Conservation (phyloP, 2,113 vertebrate genomes). For the Hemiprocne comata region DNA sequence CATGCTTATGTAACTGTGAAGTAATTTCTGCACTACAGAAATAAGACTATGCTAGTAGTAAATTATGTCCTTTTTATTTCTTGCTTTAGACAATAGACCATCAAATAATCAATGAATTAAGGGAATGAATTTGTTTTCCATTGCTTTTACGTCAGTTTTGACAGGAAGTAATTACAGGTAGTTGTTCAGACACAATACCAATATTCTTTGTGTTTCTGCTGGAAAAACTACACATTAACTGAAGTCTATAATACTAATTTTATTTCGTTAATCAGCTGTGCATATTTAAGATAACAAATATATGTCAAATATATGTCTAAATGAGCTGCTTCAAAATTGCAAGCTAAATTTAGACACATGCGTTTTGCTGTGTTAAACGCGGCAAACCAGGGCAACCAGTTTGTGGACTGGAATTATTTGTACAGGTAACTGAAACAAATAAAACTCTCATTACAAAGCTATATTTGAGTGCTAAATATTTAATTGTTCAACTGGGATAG, state of each 20-base stretch:
- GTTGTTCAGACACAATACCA: neutral
- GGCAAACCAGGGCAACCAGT: neutral
- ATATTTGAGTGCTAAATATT: neutral
- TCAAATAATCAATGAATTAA: neutral
- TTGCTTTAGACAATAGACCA: neutral
- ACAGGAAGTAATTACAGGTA: constrained; percentile 41
- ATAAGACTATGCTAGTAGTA: neutral
- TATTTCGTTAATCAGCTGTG: neutral
- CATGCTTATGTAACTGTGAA: neutral
- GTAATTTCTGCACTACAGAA: neutral
- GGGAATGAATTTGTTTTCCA: constrained; percentile 6
- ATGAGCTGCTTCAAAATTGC: neutral
- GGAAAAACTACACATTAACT: neutral
- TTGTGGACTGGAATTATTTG: neutral
- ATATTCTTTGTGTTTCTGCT: constrained; percentile 17
- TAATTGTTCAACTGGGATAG: neutral
- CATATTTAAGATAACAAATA: neutral
- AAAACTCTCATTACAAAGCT: neutral
- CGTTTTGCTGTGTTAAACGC: neutral
- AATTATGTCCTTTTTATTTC: neutral
- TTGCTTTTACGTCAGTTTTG: neutral
- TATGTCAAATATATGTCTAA: neutral
- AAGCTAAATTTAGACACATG: neutral
- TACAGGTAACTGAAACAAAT: constrained; percentile 6
- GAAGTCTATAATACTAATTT: neutral